Evolutionary conservation across 2,113 vertebrate genomes (phyloP).

Genomic region (Zosterops japonicus): DNA sequence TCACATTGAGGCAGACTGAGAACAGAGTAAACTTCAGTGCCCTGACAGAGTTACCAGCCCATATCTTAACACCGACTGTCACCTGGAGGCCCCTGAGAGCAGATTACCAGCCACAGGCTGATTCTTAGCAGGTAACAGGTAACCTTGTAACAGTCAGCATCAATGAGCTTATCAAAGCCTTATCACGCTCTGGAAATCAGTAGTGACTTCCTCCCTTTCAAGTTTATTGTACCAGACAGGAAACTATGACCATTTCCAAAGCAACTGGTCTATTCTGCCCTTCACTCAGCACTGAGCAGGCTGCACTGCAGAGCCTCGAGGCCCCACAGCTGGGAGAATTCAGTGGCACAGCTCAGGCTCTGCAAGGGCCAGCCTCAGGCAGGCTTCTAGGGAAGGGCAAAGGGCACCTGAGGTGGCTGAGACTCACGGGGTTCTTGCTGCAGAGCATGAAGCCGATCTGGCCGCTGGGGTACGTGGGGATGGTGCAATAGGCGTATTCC

Average conservation of each 20-base stretch:
- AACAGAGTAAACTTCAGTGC: neutral
- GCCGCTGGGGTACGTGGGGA: conserved; percentile 95
- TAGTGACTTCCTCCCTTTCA: neutral
- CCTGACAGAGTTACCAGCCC: neutral
- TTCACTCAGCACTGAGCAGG: neutral
- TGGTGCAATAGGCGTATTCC: conserved; percentile 93
- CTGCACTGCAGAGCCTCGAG: neutral
- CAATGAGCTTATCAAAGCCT: neutral
- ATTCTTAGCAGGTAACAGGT: neutral
- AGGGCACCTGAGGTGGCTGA: neutral
- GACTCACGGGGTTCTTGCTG: conserved; percentile 92
- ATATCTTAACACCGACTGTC: neutral
- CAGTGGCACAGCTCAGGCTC: neutral
- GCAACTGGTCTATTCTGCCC: neutral
- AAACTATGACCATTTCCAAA: neutral
- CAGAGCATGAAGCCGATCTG: conserved; percentile 99
- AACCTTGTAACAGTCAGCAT: neutral
- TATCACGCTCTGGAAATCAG: neutral
- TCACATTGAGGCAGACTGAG: neutral
- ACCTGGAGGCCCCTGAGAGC: neutral
- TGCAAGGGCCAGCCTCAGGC: neutral
- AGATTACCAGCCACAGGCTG: neutral
- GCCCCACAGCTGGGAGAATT: neutral
- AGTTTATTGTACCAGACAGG: neutral
- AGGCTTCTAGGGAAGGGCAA: neutral